Conservation (phyloP, 2,797 vertebrate genomes). For the Onychomys leucogaster region DNA sequence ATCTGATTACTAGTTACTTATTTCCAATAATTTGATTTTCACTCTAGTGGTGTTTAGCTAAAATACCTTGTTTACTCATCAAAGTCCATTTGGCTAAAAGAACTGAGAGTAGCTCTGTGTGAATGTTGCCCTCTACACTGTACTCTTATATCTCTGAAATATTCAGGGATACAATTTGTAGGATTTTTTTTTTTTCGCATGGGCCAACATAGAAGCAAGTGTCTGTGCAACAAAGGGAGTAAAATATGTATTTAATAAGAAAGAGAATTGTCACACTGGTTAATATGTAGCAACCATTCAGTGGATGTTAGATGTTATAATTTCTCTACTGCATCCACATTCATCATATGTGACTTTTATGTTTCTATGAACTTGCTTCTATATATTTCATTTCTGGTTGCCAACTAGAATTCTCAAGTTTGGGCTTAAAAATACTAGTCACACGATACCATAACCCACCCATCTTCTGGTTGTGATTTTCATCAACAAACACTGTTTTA, state of each 20-base stretch:
- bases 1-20: background rate
- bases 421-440: background rate
- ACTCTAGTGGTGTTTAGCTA: background rate
- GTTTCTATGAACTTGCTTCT: background rate
- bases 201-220: background rate
- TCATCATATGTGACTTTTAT: background rate
- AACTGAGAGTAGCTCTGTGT: background rate
- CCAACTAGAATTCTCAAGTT: conserved; percentile 1
- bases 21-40: conserved; percentile 27
- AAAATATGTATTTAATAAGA: background rate
- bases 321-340: background rate
- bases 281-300: background rate
- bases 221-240: background rate
- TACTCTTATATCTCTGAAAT: background rate
- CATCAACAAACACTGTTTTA: background rate
- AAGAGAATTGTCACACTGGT: background rate
- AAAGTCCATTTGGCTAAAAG: background rate
- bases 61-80: background rate
- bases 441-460: background rate
- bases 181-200: background rate
- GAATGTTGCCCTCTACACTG: background rate
- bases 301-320: background rate
- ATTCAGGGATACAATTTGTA: background rate
- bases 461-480: background rate
- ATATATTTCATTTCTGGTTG: background rate